Percentiles rank a stretch among this genome's conserved stretches.
Evolutionary conservation across 2,797 vertebrate species (phyloP).

Genomic region (Squalus acanthias): DNA sequence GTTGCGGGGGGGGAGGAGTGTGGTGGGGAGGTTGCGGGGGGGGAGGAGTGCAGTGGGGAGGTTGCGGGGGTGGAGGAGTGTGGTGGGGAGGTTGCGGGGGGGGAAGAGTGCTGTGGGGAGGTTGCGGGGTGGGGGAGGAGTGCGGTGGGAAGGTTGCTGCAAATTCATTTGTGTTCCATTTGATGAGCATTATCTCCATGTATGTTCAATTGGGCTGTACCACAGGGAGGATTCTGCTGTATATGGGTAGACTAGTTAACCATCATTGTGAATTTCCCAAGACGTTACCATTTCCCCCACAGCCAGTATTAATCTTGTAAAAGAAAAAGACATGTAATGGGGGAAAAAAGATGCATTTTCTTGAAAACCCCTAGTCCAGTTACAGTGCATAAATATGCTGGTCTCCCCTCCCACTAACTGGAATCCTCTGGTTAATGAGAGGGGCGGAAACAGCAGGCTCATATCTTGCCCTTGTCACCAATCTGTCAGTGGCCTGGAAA

Average conservation of each 20-base stretch:
- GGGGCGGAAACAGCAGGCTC: neutral
- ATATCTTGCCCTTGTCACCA: conserved; percentile 5
- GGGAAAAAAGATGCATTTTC: neutral
- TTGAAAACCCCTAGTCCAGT: neutral
- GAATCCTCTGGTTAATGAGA: neutral
- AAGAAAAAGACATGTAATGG: neutral
- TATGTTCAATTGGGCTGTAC: neutral
- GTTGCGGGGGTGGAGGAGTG: too few species aligned
- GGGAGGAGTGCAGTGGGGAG: too few species aligned
- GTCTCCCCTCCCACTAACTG: neutral
- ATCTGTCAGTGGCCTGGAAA: neutral
- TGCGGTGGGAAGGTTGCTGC: too few species aligned
- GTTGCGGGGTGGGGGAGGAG: too few species aligned
- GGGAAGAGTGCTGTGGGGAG: too few species aligned
- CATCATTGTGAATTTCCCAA: neutral
- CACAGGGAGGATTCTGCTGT: neutral
- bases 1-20: too few species aligned
- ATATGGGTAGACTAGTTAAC: neutral
- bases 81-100: too few species aligned
- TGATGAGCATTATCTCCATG: neutral
- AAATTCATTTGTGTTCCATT: too few species aligned
- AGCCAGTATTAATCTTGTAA: neutral
- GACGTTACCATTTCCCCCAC: neutral
- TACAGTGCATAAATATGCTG: neutral
- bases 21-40: too few species aligned